Percentiles rank a stretch among this genome's conserved stretches.
phyloP scores from a whole-genome alignment of 2,888 invertebrate species.

The Leptinotarsa juncta region DNA sequence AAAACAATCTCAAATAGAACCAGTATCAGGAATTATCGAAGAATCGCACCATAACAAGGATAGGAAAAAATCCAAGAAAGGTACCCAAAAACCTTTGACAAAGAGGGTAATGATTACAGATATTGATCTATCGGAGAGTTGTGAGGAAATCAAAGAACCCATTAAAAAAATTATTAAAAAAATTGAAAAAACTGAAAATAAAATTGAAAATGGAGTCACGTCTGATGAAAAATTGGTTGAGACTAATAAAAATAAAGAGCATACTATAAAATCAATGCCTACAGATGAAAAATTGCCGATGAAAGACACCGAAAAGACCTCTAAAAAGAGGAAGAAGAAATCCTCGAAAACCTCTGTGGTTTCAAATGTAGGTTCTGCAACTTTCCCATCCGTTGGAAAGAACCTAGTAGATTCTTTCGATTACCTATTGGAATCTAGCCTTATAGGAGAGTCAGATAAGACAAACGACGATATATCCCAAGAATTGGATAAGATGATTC shows the following conservation, averaged over 20 bases:
- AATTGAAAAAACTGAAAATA: constrained; percentile 38
- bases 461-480: constrained; percentile 63
- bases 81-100: constrained; percentile 49
- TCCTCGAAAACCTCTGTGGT: constrained; percentile 29
- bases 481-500: constrained; percentile 64
- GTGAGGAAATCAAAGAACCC: constrained; percentile 40
- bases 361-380: constrained; percentile 40
- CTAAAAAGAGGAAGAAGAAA: constrained; percentile 49
- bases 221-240: constrained; percentile 23
- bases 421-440: constrained; percentile 54
- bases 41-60: neutral
- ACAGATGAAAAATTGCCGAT: neutral
- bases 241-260: constrained; percentile 17
- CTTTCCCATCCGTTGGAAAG: constrained; percentile 46
- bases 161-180: constrained; percentile 43
- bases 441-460: constrained; percentile 54
- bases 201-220: constrained; percentile 24
- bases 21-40: constrained; percentile 16
- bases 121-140: constrained; percentile 50
- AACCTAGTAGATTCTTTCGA: constrained; percentile 57
- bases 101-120: constrained; percentile 61
- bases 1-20: constrained; percentile 25
- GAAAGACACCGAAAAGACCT: constrained; percentile 41
- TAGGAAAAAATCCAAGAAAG: constrained; percentile 53
- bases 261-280: neutral